Evolutionary conservation across 2,888 invertebrate genomes (phyloP), one percentile per base, ranked within the genome.

Genomic region (Arge pagana): DNA sequence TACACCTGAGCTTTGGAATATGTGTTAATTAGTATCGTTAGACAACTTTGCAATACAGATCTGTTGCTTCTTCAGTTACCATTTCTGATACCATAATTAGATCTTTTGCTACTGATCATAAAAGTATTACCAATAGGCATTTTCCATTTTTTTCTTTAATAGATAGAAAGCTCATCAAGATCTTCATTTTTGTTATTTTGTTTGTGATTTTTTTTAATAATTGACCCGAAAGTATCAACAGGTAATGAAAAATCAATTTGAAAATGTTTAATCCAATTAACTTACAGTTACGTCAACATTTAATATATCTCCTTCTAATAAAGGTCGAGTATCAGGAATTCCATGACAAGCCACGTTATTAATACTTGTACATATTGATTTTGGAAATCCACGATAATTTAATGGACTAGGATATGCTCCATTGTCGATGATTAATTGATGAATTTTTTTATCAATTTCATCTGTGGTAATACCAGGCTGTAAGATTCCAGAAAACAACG

Each of bases 301-400:
- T 21, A 96, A 80, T 54, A 94, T 90, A 73, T 97, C 96, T 3
- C 96, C 96, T 78, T 90, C 82, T 58, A 82, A 72, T 36, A 97
- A 77, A n/a, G 83, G 83, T 59, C 93, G 81, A 66, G 85, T 81
- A 72, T 96, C 94, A 1, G 96, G 96, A 66, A 97, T 94, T 2
- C 96, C 96, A 79, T 96, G 96, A 60, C 93, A 93, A 15, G 88
- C 90, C 0, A 95, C 88, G 78, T 94, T 92, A 71, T 96, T 96
- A 0, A 95, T 86, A 13, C 93, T 92, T 0, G 95, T 95, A 71
- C 95, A 95, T 3, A 93, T 83, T 54, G 94, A 94, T 70, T 95
- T 95, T 2, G 93, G 93, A 68, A 88, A 96, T 1, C 86, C 85
- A 51, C 81, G 84, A 70, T 96, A 96, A 65, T 88, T 83, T 35